Evolutionary conservation across 2,797 vertebrate species (phyloP), one percentile per base, ranked within the genome.

Genomic region (Melanotaenia parkinsoni): DNA sequence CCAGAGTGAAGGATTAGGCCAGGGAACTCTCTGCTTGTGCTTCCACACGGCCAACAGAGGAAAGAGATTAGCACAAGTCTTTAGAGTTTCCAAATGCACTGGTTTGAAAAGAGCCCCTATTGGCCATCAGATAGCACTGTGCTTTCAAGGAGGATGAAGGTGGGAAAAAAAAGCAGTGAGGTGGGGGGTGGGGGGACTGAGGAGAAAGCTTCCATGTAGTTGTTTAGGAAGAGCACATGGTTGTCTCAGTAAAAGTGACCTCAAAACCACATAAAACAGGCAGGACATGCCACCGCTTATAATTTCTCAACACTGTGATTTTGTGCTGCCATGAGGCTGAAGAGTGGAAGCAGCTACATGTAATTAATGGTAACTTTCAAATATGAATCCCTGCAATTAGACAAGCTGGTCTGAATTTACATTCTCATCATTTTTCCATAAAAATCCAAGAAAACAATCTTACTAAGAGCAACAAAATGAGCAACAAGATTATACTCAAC

Each of bases 1-100:
- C 89, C 86, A 89, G 90, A 86, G 88, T 60, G 10, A 81, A 50
- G 85, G 82, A 93, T 92, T 92, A 94, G 78, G 70, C 47, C 63
- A 58, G 77, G 78, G 83, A 83, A 80, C 87, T 84, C 50, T 57
- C 72, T 60, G 77, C 82, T 82, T 63, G 71, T 58, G 74, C 84
- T 82, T 83, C 89, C 74, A 81, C 37, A 32, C 72, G 77, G 77
- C 74, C 69, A 83, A 85, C 76, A 81, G 60, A 77, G 33, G 74
- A 70, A 87, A 78, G 81, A 86, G 86, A 91, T 91, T 90, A 93
- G 76, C 72, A 76, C 28, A 70, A 59, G 80, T 86, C 84, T 82
- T 84, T 71, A 80, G 67, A 88, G 80, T 66, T 7, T 56, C 75
- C 81, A 68, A 67, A 79, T 67, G 63, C 77, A 70, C 35, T 22